phyloP scores from a whole-genome alignment of 1,140 invertebrate genomes.

The Ridgeia piscesae region DNA sequence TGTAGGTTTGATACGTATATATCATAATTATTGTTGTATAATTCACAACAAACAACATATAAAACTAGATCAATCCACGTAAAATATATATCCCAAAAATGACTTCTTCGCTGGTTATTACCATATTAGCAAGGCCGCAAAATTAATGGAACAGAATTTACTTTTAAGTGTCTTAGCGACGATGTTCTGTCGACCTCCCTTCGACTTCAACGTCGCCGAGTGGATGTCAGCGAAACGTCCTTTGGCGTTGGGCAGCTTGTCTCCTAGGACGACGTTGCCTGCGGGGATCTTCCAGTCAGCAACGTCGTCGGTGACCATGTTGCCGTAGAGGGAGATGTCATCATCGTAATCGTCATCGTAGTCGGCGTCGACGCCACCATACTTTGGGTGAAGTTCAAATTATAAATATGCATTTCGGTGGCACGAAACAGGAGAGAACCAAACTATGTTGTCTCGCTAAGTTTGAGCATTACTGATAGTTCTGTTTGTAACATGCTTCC shows the following conservation, averaged over 20 bases:
- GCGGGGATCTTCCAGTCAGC: not conserved
- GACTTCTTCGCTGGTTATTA: too few relatives aligned
- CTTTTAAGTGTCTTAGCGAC: not conserved
- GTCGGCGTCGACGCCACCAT: not conserved
- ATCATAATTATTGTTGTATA: too few relatives aligned
- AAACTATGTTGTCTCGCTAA: not conserved
- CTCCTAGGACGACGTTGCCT: not conserved
- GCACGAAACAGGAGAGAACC: not conserved
- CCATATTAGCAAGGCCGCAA: not conserved
- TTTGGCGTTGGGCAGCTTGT: conserved; percentile 14
- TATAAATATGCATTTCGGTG: not conserved
- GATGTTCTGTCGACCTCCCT: not conserved
- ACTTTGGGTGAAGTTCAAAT: not conserved
- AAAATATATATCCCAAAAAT: too few relatives aligned
- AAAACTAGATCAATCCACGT: too few relatives aligned
- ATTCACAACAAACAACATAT: too few relatives aligned
- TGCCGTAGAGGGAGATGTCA: conserved; percentile 2
- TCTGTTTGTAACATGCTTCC: too few relatives aligned
- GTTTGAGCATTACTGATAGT: not conserved
- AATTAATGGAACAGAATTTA: not conserved
- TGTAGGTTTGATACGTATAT: too few relatives aligned
- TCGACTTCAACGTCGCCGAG: conserved; percentile 7
- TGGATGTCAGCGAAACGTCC: conserved; percentile 11
- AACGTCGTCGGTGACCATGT: not conserved
- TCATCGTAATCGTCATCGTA: not conserved